A percentile compares a stretch with the other conserved stretches of the same genome.
Evolutionary conservation across 1,140 invertebrate genomes (phyloP).

Genomic region (Ridgeia piscesae): DNA sequence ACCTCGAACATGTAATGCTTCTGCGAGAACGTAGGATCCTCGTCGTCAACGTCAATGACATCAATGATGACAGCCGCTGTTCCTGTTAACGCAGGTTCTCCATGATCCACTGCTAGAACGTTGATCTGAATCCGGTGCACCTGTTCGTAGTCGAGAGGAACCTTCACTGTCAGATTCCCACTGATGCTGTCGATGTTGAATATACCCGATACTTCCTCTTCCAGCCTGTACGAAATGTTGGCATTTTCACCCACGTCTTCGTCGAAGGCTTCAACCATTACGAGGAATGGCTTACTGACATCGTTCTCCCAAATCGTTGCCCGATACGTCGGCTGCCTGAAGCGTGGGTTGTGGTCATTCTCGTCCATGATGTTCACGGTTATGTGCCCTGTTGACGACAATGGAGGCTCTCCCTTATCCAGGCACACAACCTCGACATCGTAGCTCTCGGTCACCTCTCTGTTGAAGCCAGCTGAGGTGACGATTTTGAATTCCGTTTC

Average conservation of each 20-base stretch:
- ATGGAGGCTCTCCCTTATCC: not conserved
- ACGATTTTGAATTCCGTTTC: constrained; percentile 34
- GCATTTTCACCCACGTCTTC: constrained; percentile 18
- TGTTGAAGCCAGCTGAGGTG: constrained; percentile 49
- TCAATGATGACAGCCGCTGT: constrained; percentile 22
- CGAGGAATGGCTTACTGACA: not conserved
- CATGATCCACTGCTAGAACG: constrained; percentile 11
- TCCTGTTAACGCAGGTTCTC: constrained; percentile 1
- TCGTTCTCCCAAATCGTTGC: constrained; percentile 26
- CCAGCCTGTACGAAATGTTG: not conserved
- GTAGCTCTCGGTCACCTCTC: constrained; percentile 21
- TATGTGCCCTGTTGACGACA: not conserved
- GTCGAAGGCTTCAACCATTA: constrained; percentile 6
- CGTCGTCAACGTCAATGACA: constrained; percentile 29
- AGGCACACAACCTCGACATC: constrained; percentile 13
- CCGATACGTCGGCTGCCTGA: constrained; percentile 17
- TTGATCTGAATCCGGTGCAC: not conserved
- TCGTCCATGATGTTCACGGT: constrained; percentile 25
- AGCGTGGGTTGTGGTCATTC: constrained; percentile 28
- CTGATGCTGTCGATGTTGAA: constrained; percentile 12
- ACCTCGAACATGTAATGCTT: constrained; percentile 23
- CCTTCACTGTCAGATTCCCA: not conserved
- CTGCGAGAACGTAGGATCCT: constrained; percentile 22
- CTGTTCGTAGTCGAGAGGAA: constrained; percentile 15
- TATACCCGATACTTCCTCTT: not conserved